Evolutionary conservation across 2,888 invertebrate genomes (phyloP).

Genomic region (Drosophila recens): DNA sequence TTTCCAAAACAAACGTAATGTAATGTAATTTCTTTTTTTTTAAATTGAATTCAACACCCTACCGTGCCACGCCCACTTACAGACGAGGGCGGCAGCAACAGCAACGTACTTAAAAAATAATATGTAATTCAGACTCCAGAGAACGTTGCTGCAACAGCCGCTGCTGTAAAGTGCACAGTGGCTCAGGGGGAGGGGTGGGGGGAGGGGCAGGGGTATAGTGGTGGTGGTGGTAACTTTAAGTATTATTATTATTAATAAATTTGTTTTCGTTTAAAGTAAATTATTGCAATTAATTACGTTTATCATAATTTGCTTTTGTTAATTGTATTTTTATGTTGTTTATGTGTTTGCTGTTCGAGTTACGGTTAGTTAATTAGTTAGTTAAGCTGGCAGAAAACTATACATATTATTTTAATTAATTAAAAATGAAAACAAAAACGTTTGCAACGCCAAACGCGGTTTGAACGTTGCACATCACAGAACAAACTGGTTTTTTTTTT

Average conservation of each 20-base stretch:
- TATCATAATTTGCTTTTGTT: conserved; percentile 31
- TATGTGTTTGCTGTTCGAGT: conserved; percentile 44
- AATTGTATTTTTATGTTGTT: conserved; percentile 3
- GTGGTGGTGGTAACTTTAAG: background rate
- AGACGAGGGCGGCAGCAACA: conserved; percentile 7
- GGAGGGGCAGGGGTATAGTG: background rate
- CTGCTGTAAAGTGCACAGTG: conserved; percentile 16
- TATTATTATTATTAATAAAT: conserved; percentile 19
- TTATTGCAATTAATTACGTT: conserved; percentile 60
- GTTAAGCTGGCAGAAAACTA: conserved; percentile 28
- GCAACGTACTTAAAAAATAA: conserved; percentile 84
- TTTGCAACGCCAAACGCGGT: conserved; percentile 64
- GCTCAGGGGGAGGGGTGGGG: background rate
- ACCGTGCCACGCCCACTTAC: conserved; percentile 37
- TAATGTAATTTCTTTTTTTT: conserved; percentile 14
- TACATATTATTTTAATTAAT: conserved; percentile 29
- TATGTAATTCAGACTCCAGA: conserved; percentile 86
- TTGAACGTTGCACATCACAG: conserved; percentile 78
- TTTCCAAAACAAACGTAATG: conserved; percentile 23
- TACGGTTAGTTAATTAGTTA: conserved; percentile 8
- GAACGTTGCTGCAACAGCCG: conserved; percentile 60
- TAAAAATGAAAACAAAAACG: conserved; percentile 51
- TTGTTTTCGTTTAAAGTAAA: conserved; percentile 30
- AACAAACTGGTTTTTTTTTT: conserved; percentile 74
- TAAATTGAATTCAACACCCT: background rate